Evolutionary conservation across 2,113 vertebrate genomes (phyloP).

Genomic region (Urocynchramus pylzowi): DNA sequence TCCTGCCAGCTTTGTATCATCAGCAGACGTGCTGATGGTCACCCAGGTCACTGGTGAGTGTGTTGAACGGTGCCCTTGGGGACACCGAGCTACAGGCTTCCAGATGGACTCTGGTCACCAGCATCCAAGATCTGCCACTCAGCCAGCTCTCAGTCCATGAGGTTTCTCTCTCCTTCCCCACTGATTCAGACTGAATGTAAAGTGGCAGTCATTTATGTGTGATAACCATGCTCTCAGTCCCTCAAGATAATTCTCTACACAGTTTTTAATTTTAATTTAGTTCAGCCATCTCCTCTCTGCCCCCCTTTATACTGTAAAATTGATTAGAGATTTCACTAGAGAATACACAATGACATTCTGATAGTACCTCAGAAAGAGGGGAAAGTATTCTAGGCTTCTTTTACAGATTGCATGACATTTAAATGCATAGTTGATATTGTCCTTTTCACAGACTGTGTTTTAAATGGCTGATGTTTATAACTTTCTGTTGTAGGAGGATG

Average conservation of each 20-base stretch:
- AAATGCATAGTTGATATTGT: neutral
- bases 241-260: neutral
- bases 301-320: neutral
- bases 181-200: neutral
- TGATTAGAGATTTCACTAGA: neutral
- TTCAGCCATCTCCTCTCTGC: neutral
- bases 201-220: neutral
- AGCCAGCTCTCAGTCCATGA: too few relatives aligned
- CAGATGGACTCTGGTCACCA: neutral
- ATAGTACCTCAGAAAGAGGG: neutral
- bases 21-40: neutral
- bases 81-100: neutral
- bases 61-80: too few relatives aligned
- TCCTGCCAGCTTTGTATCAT: neutral
- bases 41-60: neutral
- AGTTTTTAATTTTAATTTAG: conserved; percentile 16
- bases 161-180: neutral
- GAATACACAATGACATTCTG: neutral
- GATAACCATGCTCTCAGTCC: neutral
- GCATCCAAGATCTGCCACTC: neutral
- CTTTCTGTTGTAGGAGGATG: neutral
- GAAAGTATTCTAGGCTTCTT: neutral
- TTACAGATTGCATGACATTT: neutral
- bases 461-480: neutral
- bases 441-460: neutral